Evolutionary conservation across 2,888 invertebrate genomes (phyloP), one percentile per base, ranked within the genome.

Genomic region (Mythimna loreyi): DNA sequence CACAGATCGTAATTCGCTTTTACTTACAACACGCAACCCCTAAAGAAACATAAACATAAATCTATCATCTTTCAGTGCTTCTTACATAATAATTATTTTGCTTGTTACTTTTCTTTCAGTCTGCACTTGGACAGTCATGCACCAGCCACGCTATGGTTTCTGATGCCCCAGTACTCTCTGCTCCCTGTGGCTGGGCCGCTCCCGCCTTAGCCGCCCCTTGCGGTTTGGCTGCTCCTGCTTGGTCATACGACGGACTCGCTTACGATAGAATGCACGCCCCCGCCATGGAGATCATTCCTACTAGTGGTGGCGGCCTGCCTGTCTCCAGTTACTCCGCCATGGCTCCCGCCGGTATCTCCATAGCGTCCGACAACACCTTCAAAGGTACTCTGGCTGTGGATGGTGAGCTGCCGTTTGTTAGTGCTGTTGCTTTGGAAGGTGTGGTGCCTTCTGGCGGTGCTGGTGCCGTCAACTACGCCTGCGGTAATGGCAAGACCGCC

Each of bases 361-460:
- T 83, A 0, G 49, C 8, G 7, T 81, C 83, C n/a, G 83, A 84
- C 23, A 81, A 80, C 21, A 67, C n/a, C 33, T 84, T 77, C 47
- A 80, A 83, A 21, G 83, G 83, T 50, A 0, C 11, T 5, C 33
- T 89, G n/a, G 78, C 75, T 5, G 87, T 88, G 30, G 80, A 73
- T n/a, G 89, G 90, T 25, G 85, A 87, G 70, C 76, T 90, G 52
- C 89, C 91, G 33, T 86, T 90, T 67, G 68, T 87, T 52, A 88
- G 90, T 36, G 83, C 87, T 56, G 90, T 91, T 33, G 78, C 70
- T 40, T 87, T 90, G 76, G 85, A 90, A 21, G 92, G 92, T 25
- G 72, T 72, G 33, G 85, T 91, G 19, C 86, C 86, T 40, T 90
- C 91, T 67, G 83, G 81, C 63, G 92, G 92, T 11, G 71, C 83